Conservation (phyloP, 2,888 invertebrate species). For the Silvanus unidentatus region DNA sequence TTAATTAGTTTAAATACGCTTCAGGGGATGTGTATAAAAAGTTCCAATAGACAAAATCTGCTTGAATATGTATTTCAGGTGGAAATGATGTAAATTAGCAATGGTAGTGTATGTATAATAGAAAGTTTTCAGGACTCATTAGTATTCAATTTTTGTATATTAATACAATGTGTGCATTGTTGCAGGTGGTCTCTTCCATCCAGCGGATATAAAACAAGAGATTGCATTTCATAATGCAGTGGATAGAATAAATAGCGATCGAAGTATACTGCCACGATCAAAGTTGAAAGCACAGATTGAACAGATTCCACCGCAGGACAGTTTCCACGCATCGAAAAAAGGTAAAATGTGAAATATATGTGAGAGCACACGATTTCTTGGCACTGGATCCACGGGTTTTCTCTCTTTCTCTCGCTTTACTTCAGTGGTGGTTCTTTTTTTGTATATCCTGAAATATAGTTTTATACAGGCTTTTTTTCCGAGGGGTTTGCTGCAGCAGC, state of each 20-base stretch:
- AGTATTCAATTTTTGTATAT: too few species aligned
- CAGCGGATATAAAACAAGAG: constrained; percentile 81
- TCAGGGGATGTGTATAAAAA: too few species aligned
- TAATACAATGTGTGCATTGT: constrained; percentile 5
- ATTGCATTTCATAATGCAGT: constrained; percentile 90
- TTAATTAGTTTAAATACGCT: too few species aligned
- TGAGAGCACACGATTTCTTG: constrained; percentile 10
- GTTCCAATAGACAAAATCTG: too few species aligned
- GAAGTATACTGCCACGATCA: constrained; percentile 76
- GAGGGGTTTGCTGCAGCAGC: too few species aligned
- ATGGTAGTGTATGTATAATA: too few species aligned
- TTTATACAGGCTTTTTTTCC: too few species aligned
- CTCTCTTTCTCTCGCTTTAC: not conserved
- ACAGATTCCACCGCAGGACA: constrained; percentile 84
- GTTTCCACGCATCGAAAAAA: constrained; percentile 90
- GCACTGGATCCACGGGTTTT: constrained; percentile 7
- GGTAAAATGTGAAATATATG: constrained; percentile 52
- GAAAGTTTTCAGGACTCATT: too few species aligned
- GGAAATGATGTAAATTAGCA: too few species aligned
- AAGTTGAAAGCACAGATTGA: constrained; percentile 84
- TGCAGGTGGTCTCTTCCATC: constrained; percentile 82
- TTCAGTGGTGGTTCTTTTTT: too few species aligned
- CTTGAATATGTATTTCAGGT: too few species aligned
- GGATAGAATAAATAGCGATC: constrained; percentile 80
- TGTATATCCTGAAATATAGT: too few species aligned